Evolutionary conservation across 2,888 invertebrate species (phyloP), one percentile per base, ranked within the genome.

Genomic region (Agonum fuliginosum): DNA sequence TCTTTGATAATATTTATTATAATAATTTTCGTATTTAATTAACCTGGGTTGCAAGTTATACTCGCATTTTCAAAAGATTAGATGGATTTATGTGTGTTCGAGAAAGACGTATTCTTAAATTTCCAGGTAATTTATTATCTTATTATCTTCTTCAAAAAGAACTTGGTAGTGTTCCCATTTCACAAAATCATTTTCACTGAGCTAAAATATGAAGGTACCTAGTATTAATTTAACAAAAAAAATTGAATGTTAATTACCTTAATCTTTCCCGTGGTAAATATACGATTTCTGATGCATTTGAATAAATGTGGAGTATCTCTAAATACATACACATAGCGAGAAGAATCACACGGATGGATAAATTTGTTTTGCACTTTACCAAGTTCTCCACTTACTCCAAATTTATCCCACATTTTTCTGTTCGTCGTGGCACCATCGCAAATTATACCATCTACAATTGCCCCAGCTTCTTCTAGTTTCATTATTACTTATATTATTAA

Each of bases 391-490:
- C 62, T 76, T n/a, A 80, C 73, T 5, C 78, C 79, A 1, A 80
- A 12, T 30, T 30, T 2, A 0, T 54, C 34, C 80, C 80, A 80
- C 43, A 79, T 79, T 41, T 79, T 78, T 17, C 78, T 62, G 46
- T 80, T 81, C 4, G 79, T 78, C 3, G 77, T 37, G 19, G 79
- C 80, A 17, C 78, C 79, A 51, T 81, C 79, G 41, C 62, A 71
- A 10, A 81, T 48, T 12, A 80, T 77, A 12, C 78, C 80, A 54
- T 81, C 78, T 0, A 80, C 58, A 24, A 78, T 75, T 43, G 72
- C 78, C 12, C 78, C 79, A 54, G 78, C 4, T 12, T 10, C n/a
- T 43, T 43, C 43, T 3, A 43, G n/a, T 43, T 43, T 43, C n/a
- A 3, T 14, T 12, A n/a, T n/a, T n/a, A n/a, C n/a, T n/a, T n/a